Base-by-base conservation (phyloP, 2,113 vertebrate genomes). In the Pteropus alecto region DNA sequence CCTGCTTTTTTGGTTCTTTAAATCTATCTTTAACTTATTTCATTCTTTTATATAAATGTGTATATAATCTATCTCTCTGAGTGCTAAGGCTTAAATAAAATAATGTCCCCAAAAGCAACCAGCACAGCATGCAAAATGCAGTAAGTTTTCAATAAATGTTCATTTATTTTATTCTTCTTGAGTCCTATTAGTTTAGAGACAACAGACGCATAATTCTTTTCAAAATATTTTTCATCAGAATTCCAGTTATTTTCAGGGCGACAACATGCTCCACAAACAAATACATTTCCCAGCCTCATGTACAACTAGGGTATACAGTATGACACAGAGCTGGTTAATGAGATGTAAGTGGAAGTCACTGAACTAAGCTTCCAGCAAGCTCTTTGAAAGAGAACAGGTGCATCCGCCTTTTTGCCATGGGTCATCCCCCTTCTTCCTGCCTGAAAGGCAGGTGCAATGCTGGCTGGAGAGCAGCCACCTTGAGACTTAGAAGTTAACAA, bases 301-400 rank as follows among this genome's bases (percentile, higher is more conserved):
- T 35, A 46, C 35, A 86, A 43, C 26, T 26, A 22, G 30, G 19
- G 67, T 51, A 30, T 9, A 26, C 51, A 76, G 18, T 9, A 41
- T 19, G 33, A 61, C 77, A 85, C 22, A 46, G 68, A 43, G 78
- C 67, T 84, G 84, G 74, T n/a, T 84, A 82, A 89, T 35, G 56
- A 87, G 13, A 73, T n/a, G 12, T 35, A 79, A 94, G 87, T 2
- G 11, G 43, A 92, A 92, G 91, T 96, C 94, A 87, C 48, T 26
- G 9, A 86, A 77, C 56, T 58, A 58, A 76, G 68, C 35, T 96
- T 84, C 90, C 95, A 88, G 92, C 71, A 89, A 85, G 86, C 89
- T 87, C 63, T 93, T 21, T 58, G 73, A 77, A 56, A 96, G 28
- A 92, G 78, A 90, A 71, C 26, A 24, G 82, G 33, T 24, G 35